Base-by-base conservation (phyloP, 2,113 vertebrate species). In the Tautogolabrus adspersus region DNA sequence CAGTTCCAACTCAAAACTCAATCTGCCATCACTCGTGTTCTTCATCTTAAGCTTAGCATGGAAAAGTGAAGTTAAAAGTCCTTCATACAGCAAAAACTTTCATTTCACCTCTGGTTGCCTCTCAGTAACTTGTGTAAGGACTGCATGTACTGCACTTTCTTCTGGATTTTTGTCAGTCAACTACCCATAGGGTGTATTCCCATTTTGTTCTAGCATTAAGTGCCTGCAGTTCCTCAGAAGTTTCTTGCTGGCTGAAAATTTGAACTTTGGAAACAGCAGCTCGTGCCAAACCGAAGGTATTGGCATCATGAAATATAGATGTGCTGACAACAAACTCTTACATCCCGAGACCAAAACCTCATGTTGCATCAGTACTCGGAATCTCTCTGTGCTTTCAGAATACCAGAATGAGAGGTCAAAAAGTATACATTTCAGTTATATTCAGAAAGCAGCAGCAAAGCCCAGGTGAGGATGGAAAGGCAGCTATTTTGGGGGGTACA, bases 271-370 rank as follows among this genome's bases (percentile, higher is more conserved):
- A 66, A 77, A 77, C 57, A 59, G 65, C 62, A 72, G 70, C 40
- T 0, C 72, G 58, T 77, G 62, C 64, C 70, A 81, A 87, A 79
- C 62, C 44, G 61, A 87, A 70, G 56, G 47, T 69, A 66, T 71
- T 54, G 34, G 67, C 46, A 40, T 67, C 37, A 80, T 85, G 16
- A 86, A 89, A 82, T 87, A 84, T 75, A 84, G 73, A 87, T 81
- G 55, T 42, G 62, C 72, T 82, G 80, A 82, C 80, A 86, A 75
- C 61, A 56, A 85, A 59, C 19, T 47, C 22, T 58, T 66, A 66
- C 56, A 19, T 79, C 61, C 49, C 75, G 11, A 69, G 77, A 87
- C 81, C 51, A 79, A 77, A 83, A 62, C 47, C 46, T 75, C 59
- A 47, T 61, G 44, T 70, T 71, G 46, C 60, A 61, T 75, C 61